phyloP scores from a whole-genome alignment of 2,888 invertebrate species.

The Chymomyza amoena region DNA sequence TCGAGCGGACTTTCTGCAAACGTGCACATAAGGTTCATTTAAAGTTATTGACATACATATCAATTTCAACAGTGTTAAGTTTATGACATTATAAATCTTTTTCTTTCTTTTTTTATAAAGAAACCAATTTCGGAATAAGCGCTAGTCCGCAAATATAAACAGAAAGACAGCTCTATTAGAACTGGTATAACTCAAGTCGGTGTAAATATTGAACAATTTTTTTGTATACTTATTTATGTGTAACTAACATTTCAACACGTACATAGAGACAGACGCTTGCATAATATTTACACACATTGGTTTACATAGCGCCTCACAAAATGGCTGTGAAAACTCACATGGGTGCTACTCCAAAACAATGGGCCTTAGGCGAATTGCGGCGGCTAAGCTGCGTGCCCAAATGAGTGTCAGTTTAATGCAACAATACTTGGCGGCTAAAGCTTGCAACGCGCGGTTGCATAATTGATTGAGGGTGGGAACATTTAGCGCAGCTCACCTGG shows the following conservation, averaged over 20 bases:
- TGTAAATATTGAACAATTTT: neutral
- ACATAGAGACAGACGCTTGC: constrained; percentile 29
- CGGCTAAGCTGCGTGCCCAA: constrained; percentile 6
- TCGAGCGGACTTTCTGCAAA: no score
- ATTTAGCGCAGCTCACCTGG: constrained; percentile 67
- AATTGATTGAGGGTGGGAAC: constrained; percentile 17
- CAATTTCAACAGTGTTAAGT: neutral
- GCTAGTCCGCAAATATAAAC: no score
- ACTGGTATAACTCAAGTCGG: neutral
- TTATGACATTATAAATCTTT: neutral
- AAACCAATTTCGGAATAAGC: neutral
- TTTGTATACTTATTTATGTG: neutral
- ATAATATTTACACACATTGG: constrained; percentile 47
- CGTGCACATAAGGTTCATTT: neutral
- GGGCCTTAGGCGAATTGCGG: constrained; percentile 24
- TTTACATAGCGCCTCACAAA: constrained; percentile 45
- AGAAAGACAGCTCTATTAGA: neutral
- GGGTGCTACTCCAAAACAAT: constrained; percentile 33
- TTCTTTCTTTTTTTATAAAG: neutral
- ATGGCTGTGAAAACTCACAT: constrained; percentile 64
- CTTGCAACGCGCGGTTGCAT: constrained; percentile 5
- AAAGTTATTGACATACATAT: neutral
- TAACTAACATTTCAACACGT: neutral
- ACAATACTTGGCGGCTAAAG: neutral
- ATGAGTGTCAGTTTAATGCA: constrained; percentile 26